Evolutionary conservation across 2,113 vertebrate genomes (phyloP).

Genomic region (Carassius auratus): DNA sequence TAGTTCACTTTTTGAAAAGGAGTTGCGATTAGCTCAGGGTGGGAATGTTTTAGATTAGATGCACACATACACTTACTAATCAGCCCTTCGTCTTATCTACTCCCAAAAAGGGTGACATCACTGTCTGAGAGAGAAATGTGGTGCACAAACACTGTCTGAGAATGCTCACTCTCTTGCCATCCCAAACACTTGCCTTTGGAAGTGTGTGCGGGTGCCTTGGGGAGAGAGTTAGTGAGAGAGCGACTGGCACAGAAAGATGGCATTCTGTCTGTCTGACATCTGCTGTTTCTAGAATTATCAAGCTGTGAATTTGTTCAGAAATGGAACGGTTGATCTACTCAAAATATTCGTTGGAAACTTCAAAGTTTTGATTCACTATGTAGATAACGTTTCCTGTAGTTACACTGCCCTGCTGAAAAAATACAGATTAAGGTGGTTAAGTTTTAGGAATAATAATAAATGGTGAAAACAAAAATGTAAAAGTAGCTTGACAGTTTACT

Average conservation of each 20-base stretch:
- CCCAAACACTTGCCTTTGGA: constrained; percentile 34
- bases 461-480: background rate
- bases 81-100: constrained; percentile 52
- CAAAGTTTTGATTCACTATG: background rate
- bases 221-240: background rate
- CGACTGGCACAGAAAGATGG: constrained; percentile 8
- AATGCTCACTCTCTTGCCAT: constrained; percentile 41
- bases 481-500: background rate
- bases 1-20: background rate
- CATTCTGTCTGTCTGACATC: constrained; percentile 41
- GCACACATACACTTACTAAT: constrained; percentile 40
- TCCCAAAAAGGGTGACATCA: constrained; percentile 56
- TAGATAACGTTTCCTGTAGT: constrained; percentile 7
- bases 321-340: constrained; percentile 37
- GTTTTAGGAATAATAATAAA: background rate
- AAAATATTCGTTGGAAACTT: constrained; percentile 10
- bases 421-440: background rate
- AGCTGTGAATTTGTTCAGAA: constrained; percentile 48
- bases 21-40: constrained; percentile 33
- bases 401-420: background rate
- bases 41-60: constrained; percentile 36
- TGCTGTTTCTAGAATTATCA: constrained; percentile 45
- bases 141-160: constrained; percentile 55
- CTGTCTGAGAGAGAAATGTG: constrained; percentile 54
- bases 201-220: constrained; percentile 9